These are phyloP conservation scores for Hylaeus anthracinus DNA, from an alignment of 1,140 invertebrate species.

Conservation along the genomic window DNA sequence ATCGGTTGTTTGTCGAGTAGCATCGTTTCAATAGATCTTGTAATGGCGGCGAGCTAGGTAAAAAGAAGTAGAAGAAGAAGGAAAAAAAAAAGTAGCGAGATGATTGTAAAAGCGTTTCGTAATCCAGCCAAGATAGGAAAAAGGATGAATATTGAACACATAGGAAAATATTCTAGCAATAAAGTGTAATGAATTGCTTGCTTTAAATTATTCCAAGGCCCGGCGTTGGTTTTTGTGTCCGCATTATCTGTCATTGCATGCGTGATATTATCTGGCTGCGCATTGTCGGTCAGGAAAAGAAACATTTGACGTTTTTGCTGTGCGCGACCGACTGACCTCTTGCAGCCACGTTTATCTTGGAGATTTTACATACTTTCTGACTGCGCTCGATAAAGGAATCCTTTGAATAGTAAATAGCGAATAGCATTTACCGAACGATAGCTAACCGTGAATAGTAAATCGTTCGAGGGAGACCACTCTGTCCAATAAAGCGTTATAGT, in stretches of 20 bases:
- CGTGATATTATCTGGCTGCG: conserved; percentile 1
- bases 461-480: background rate
- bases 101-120: conserved; percentile 4
- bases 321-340: conserved; percentile 11
- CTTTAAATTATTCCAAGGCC: conserved; percentile 38
- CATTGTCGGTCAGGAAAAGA: conserved; percentile 5
- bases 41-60: background rate
- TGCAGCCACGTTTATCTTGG: background rate
- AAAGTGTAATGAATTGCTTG: conserved; percentile 9
- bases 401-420: background rate
- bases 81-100: background rate
- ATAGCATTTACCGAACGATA: background rate
- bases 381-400: conserved; percentile 7
- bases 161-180: background rate
- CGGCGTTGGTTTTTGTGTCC: background rate
- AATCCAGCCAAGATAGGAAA: conserved; percentile 1
- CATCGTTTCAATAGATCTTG: background rate
- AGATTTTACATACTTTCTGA: conserved; percentile 24
- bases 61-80: background rate
- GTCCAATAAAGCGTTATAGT: background rate
- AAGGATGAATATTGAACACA: conserved; percentile 11
- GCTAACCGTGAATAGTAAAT: background rate
- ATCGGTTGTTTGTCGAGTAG: background rate
- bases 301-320: background rate
- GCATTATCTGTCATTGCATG: background rate